Evolutionary conservation across 2,113 vertebrate genomes (phyloP), one percentile per base, ranked within the genome.

Genomic region (Himantopus leucocephalus): DNA sequence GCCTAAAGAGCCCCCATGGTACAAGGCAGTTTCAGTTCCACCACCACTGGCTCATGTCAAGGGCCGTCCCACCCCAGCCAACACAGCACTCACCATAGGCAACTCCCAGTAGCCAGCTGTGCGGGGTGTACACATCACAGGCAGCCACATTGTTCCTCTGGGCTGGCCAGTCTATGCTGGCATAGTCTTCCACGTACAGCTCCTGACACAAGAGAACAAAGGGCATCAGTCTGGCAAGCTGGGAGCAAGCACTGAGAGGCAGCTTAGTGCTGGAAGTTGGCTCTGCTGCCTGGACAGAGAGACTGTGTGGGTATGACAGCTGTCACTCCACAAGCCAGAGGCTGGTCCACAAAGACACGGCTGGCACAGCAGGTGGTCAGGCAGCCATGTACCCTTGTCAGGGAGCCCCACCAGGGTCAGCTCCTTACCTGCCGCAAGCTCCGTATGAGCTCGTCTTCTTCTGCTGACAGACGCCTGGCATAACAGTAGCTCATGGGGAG

Each of bases 401-500:
- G 34, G 34, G 15, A 81, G 24, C 4, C 23, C 43, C 73, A 39
- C 20, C 12, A 45, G 50, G 24, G 62, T 15, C 59, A 63, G 56
- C 62, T 59, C 19, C 82, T 87, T 63, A 99, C 99, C 99, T 99
- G 99, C 97, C 99, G 98, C 88, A 99, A 98, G 97, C 98, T 99
- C 92, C 88, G 97, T 35, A 99, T 88, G 12, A 99, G 98, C 1
- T 98, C 90, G 8, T 99, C 99, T 89, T 99, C 99, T 5, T 98
- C 76, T 3, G 99, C 99, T 0, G 91, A 90, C 50, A 99, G 97
- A 34, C 99, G 98, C 23, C 88, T 97, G 10, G 99, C 99, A 0
- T 99, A 99, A 83, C 99, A 99, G 97, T 99, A 99, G 97, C 99
- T 99, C 99, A 99, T 99, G 53, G 99, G 99, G 39, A 99, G 98